These are phyloP conservation scores for Manacus vitellinus DNA, from an alignment of 2,113 vertebrate species.

Conservation along the genomic window DNA sequence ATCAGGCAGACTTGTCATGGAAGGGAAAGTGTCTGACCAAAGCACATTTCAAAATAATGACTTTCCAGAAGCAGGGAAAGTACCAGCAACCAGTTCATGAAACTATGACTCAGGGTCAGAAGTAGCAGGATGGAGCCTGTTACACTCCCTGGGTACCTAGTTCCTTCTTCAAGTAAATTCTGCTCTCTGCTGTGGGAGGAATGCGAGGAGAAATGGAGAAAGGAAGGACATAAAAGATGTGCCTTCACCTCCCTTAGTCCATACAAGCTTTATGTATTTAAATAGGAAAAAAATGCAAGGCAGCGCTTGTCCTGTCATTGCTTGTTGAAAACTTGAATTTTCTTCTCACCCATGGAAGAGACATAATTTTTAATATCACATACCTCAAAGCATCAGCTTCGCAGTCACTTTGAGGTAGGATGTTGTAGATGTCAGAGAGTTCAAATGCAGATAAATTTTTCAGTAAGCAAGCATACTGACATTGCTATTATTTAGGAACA, in stretches of 20 bases:
- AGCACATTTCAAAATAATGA: neutral
- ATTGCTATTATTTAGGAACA: neutral
- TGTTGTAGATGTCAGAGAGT: neutral
- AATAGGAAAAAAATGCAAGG: neutral
- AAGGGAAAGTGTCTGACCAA: neutral
- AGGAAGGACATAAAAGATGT: neutral
- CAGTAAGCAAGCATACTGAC: neutral
- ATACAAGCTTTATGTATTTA: neutral
- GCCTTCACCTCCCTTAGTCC: neutral
- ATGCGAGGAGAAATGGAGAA: neutral
- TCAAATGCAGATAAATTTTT: neutral
- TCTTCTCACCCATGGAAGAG: neutral
- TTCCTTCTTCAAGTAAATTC: neutral
- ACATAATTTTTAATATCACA: rapidly evolving
- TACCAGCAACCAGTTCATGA: neutral
- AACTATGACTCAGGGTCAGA: neutral
- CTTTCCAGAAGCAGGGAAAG: neutral
- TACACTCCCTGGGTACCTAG: neutral
- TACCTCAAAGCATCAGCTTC: neutral
- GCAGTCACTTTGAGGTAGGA: neutral
- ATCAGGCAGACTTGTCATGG: neutral
- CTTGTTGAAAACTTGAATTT: neutral
- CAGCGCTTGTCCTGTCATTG: neutral
- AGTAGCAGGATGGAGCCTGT: neutral
- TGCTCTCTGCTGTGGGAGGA: neutral